These are phyloP conservation scores for Cremastinae sp. DNA, from an alignment of 2,888 invertebrate species.

Conservation along the genomic window DNA sequence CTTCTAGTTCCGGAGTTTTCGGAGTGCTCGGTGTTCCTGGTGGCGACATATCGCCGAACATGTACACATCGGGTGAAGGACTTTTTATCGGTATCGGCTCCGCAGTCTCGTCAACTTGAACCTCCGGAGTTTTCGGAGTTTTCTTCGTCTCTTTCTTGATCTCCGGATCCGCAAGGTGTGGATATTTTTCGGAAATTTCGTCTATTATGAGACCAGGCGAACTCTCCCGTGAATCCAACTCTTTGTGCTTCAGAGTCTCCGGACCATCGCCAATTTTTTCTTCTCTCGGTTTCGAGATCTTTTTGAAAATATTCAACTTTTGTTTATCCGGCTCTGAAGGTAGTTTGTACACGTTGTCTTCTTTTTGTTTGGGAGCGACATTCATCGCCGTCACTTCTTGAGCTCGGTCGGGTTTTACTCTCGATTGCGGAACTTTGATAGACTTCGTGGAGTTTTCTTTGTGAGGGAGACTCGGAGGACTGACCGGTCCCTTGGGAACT, in stretches of 20 bases:
- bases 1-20: conserved; percentile 83
- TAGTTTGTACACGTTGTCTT: conserved; percentile 84
- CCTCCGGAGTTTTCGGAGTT: conserved; percentile 76
- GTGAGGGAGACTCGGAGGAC: conserved; percentile 69
- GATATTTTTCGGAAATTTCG: conserved; percentile 75
- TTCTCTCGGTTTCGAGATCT: conserved; percentile 87
- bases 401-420: conserved; percentile 70
- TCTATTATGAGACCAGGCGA: conserved; percentile 80
- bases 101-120: conserved; percentile 66
- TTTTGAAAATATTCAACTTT: conserved; percentile 93
- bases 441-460: conserved; percentile 69
- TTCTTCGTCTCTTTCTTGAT: conserved; percentile 74
- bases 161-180: conserved; percentile 63
- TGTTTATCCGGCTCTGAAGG: conserved; percentile 91
- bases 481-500: conserved; percentile 70
- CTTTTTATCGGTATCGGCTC: conserved; percentile 73
- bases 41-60: conserved; percentile 81
- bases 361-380: conserved; percentile 80
- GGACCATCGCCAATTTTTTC: conserved; percentile 82
- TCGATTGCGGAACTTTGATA: conserved; percentile 68
- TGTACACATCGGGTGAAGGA: conserved; percentile 78
- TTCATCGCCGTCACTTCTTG: conserved; percentile 38
- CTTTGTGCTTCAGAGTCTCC: conserved; percentile 78
- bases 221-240: conserved; percentile 77
- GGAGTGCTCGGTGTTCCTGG: conserved; percentile 82